Base-by-base conservation (phyloP, 2,888 invertebrate genomes). In the Gari tellinella region DNA sequence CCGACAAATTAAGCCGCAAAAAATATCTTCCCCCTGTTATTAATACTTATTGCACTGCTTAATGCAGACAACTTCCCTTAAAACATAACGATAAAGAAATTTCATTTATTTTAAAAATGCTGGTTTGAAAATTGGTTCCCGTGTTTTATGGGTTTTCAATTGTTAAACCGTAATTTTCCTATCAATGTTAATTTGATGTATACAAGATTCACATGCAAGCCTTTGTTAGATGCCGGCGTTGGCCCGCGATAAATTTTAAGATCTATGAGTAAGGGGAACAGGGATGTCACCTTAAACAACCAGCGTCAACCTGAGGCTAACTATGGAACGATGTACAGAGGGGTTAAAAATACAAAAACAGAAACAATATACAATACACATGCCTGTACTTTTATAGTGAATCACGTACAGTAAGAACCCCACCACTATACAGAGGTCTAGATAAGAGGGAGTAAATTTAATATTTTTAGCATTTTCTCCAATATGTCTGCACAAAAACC, bases 121-220 rank as follows among this genome's bases (percentile, higher is more conserved):
- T n/a, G 58, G n/a, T 52, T 70, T 31, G 64, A 67, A 73, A 68
- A 68, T 73, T 64, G 52, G 60, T 68, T 73, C 55, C 48, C 49
- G 40, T 46, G 60, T 63, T 73, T 68, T 73, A 73, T 73, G 58
- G 58, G 46, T 63, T 66, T 67, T 67, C 63, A 58, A 73, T 73
- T 67, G 72, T 67, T 67, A 67, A 72, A 67, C 58, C 56, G 72
- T 73, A 73, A 73, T 73, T 73, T 73, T 67, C 62, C 72, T 73
- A 73, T 73, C 72, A 73, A 52, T 67, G 56, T 63, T 40, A 23
- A 46, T 26, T 58, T 73, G 72, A 73, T 73, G 63, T 73, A 73
- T 73, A 63, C 38, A 38, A 23, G 56, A 55, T 58, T 63, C 48
- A 63, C 72, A 73, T 73, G 72, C 72, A 67, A 73, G 55, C 62